Conservation (phyloP, 2,113 vertebrate genomes). For the Trematocara unimaculatum region DNA sequence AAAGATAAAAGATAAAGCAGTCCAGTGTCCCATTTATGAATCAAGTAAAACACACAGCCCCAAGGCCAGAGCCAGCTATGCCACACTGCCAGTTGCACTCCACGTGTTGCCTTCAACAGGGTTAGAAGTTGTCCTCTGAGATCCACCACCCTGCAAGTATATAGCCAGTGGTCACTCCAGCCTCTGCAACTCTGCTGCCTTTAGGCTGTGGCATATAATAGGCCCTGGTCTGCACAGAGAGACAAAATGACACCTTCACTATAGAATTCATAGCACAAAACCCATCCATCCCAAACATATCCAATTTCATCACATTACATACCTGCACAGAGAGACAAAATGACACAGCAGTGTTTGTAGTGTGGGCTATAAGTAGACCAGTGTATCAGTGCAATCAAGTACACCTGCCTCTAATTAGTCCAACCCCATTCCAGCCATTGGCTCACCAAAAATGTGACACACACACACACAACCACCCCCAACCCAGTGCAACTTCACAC, state of each 20-base stretch:
- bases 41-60: not conserved
- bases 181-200: not conserved
- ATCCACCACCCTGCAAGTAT: not conserved
- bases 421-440: not conserved
- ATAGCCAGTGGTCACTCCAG: not conserved
- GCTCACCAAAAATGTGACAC: not conserved
- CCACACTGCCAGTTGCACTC: not conserved
- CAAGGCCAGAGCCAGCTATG: not conserved
- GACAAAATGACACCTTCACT: not conserved
- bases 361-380: not conserved
- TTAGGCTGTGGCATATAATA: not conserved
- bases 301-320: accelerated
- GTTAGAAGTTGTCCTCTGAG: not conserved
- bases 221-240: not conserved
- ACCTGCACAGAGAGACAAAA: not conserved
- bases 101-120: not conserved
- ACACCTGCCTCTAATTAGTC: not conserved
- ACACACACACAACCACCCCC: not conserved
- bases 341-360: not conserved
- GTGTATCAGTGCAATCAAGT: not conserved
- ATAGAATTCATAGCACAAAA: not conserved
- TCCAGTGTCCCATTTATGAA: not conserved
- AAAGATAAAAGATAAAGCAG: not conserved
- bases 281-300: not conserved
- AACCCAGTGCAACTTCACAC: not conserved